Evolutionary conservation across 2,888 invertebrate species (phyloP).

Genomic region (Drosophila infuscata): DNA sequence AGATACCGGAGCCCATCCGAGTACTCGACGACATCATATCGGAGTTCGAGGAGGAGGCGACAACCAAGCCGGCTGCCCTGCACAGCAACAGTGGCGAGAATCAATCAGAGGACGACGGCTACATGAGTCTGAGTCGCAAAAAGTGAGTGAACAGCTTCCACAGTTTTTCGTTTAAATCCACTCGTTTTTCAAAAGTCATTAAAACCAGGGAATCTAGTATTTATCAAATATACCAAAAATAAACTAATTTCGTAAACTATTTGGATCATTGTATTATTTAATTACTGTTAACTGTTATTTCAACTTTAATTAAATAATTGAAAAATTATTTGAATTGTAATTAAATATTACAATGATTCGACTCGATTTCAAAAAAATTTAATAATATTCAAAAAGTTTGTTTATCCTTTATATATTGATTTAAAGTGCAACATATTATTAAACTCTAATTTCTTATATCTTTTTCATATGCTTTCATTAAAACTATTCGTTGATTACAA

Average conservation of each 20-base stretch:
- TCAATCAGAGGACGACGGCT: constrained; percentile 96
- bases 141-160: constrained; percentile 85
- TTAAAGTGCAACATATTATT: not conserved
- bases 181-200: not conserved
- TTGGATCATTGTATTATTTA: not conserved
- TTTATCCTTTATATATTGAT: not conserved
- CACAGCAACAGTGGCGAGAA: constrained; percentile 89
- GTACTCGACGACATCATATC: constrained; percentile 95
- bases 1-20: constrained; percentile 95
- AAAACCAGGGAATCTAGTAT: not conserved
- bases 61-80: constrained; percentile 83
- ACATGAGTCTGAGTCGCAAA: constrained; percentile 96
- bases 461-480: not conserved
- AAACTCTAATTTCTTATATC: not conserved
- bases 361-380: not conserved
- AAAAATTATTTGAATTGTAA: not conserved
- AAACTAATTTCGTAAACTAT: not conserved
- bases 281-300: not conserved
- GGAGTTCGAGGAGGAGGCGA: constrained; percentile 93
- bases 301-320: not conserved
- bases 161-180: not conserved
- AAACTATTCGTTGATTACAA: not conserved
- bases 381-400: not conserved
- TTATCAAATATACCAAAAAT: not conserved
- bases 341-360: not conserved